These are phyloP conservation scores for Donacobius atricapilla DNA, from an alignment of 2,113 vertebrate genomes.

Conservation along the genomic window DNA sequence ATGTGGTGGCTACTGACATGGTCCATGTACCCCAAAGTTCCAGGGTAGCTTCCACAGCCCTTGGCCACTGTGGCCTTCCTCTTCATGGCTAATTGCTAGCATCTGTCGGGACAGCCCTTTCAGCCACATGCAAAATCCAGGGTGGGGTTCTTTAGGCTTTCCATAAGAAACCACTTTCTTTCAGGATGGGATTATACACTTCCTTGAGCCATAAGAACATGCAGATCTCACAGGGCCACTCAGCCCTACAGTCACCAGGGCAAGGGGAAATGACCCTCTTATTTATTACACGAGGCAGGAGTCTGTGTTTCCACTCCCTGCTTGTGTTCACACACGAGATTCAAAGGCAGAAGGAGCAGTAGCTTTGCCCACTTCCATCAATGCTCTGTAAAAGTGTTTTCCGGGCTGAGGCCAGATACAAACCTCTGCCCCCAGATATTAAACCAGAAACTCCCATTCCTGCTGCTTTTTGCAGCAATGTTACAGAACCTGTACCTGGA, in stretches of 20 bases:
- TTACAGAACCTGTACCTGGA: not conserved
- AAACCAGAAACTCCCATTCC: not conserved
- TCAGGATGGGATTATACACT: conserved; percentile 5
- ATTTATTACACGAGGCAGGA: not conserved
- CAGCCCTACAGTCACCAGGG: not conserved
- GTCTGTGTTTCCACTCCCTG: not conserved
- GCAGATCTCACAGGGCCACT: not conserved
- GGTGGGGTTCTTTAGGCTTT: not conserved
- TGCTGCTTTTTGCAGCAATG: not conserved
- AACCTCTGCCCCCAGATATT: not conserved
- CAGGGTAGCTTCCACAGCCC: accelerated
- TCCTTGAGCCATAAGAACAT: not conserved
- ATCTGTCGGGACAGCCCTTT: not conserved
- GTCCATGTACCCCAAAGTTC: not conserved
- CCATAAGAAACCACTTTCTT: not conserved
- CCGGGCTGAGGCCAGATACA: not conserved
- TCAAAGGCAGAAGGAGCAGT: not conserved
- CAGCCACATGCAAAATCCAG: not conserved
- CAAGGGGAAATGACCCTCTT: not conserved
- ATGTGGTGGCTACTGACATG: accelerated
- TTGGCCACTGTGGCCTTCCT: accelerated
- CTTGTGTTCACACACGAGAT: not conserved
- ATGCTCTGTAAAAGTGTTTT: not conserved
- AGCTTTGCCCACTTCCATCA: not conserved
- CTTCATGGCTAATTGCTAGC: not conserved